These are phyloP conservation scores for Sepioteuthis lessoniana DNA, from an alignment of 2,888 invertebrate species.

Conservation along the genomic window DNA sequence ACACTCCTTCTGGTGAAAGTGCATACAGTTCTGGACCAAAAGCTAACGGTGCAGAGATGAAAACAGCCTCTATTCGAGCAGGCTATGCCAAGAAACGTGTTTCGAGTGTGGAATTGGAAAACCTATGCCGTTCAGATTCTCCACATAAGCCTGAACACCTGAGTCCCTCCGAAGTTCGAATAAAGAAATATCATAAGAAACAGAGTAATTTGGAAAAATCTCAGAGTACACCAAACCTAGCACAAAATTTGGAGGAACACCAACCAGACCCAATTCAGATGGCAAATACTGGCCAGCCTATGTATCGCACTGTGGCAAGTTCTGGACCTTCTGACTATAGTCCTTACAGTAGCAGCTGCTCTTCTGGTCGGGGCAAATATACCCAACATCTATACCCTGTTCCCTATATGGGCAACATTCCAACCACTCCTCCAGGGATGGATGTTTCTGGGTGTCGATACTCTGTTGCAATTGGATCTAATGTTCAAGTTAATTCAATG, in stretches of 20 bases:
- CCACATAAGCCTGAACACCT: conserved; percentile 55
- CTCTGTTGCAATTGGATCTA: conserved; percentile 35
- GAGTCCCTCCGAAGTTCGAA: conserved; percentile 64
- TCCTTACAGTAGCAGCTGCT: not conserved
- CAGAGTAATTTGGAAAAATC: conserved; percentile 63
- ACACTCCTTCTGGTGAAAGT: not conserved
- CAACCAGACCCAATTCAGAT: not conserved
- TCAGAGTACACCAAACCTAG: conserved; percentile 67
- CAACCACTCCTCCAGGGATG: not conserved
- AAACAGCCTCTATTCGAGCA: conserved; percentile 92
- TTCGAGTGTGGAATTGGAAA: conserved; percentile 65
- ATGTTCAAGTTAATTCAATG: conserved; percentile 36
- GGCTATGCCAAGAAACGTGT: conserved; percentile 78
- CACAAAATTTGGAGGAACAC: conserved; percentile 48
- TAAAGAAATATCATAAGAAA: conserved; percentile 62
- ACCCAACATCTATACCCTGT: conserved; percentile 37
- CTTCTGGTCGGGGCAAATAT: not conserved
- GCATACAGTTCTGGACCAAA: conserved; percentile 49
- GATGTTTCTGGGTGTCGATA: conserved; percentile 36
- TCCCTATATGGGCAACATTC: not conserved
- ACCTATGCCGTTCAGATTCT: conserved; percentile 52
- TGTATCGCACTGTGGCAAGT: conserved; percentile 43
- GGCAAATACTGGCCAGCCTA: not conserved
- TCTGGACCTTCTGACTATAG: conserved; percentile 45
- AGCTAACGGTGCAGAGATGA: conserved; percentile 68